Base-by-base conservation (phyloP, 2,113 vertebrate species). In the Forbesichthys agassizii region DNA sequence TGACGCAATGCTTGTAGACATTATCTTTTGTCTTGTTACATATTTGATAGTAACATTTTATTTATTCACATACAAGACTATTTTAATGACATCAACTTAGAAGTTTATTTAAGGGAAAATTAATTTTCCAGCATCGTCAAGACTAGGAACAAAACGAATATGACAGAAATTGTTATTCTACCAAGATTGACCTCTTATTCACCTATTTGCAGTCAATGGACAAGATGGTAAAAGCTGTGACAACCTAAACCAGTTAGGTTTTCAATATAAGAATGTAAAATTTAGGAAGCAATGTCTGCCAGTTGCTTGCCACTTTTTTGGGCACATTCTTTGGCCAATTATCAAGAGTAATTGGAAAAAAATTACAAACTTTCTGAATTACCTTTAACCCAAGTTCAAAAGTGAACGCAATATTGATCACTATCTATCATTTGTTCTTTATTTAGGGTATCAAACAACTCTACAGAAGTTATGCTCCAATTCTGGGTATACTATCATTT, bases 11-110 rank as follows among this genome's bases (percentile, higher is more conserved):
- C 48, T 84, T 86, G 75, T 83, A 78, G 79, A 87, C 84, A 82
- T 82, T 81, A 90, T 86, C 87, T 87, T 89, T 42, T 86, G 86
- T 91, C 77, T 88, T 90, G 81, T 86, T 91, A 90, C 87, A 89
- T 86, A 90, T 88, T 85, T 85, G 84, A 88, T 81, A 90, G 86
- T 84, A 86, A 88, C 83, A 80, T 80, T 78, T 78, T 81, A 72
- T 78, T 70, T 88, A 89, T 87, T 84, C 82, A 85, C 85, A 85
- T 57, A 88, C 79, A 82, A 89, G 76, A 88, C 81, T 79, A 83
- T 79, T 80, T 79, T 74, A 87, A 89, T 83, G 79, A 88, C 85
- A 83, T 86, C 73, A 84, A 85, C 81, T 81, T 36, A 81, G 74
- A 85, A 68, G 56, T 81, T 84, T 83, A 84, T 85, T 80, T 68